Base-by-base conservation (phyloP, 64 coral and sea anemone genomes). In the Porites australiensis region DNA sequence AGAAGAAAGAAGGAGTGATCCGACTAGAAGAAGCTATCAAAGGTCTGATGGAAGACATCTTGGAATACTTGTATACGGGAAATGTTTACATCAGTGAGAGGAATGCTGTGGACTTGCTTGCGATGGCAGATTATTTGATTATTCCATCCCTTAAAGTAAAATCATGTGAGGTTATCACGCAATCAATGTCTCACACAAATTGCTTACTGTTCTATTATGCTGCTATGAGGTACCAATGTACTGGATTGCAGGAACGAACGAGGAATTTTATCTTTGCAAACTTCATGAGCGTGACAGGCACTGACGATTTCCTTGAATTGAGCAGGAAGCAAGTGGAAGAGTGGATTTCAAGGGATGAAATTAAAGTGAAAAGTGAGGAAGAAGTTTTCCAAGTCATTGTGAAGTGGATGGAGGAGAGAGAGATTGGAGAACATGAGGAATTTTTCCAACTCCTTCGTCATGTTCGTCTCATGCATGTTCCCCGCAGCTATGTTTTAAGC, bases 281-380 rank as follows among this genome's bases (percentile, higher is more conserved):
- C 66, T 91, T 91, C 22, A 58, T 81, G 18, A 77, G 69, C 19
- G 53, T 91, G 43, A 64, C 74, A 3, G 83, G 73, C 23, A 74
- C 78, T 55, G 89, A 91, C 44, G 79, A 81, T 1, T 91, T 91
- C 23, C 69, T 63, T 58, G 47, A 27, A 4, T 52, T 91, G 43
- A 74, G 74, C 55, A 70, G 70, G 3, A 73, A 91, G 12, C 77
- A 91, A 91, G 18, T 91, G 11, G 53, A 61, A 13, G 89, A 91
- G 66, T 84, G 81, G 66, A 91, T 91, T 43, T 91, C 89, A 21
- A 79, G 89, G 13, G 89, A 91, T 72, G 67, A 83, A 69, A 91
- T 91, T 51, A 59, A 59, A 74, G 79, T 91, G 43, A 91, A 91
- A 77, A 82, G 82, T 27, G 89, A 91, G 54, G 89, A 91, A 84